Base-by-base conservation (phyloP, 2,113 vertebrate genomes). In the Clinocottus analis region DNA sequence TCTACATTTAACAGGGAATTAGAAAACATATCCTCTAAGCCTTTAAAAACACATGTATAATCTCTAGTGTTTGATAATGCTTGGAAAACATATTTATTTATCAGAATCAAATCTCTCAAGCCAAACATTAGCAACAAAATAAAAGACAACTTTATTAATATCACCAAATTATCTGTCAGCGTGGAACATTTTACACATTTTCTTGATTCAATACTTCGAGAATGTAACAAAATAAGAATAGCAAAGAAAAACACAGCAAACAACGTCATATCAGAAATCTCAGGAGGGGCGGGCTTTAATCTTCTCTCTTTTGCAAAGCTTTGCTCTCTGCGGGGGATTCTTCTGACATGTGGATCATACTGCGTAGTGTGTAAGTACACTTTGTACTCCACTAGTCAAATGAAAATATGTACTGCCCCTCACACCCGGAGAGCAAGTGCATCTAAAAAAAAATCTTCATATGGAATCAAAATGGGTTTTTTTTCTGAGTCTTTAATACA, bases 1-100 rank as follows among this genome's bases (percentile, higher is more conserved):
- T 77, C 33, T 65, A 77, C 89, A 43, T 83, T 83, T 75, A 86
- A 79, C 13, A 69, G 62, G 66, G 59, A 84, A 77, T 85, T 76
- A 81, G 6, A 77, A 85, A 87, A 78, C 31, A 23, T 65, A 75
- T 72, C 69, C 45, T 13, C 58, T 81, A 77, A 91, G 75, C 79
- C 47, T 80, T 75, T 33, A 64, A 75, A 78, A 85, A 80, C 47
- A 29, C 47, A 82, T 82, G 72, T 74, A 17, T 85, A 85, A 82
- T 91, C 82, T 69, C 56, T 27, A 79, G 45, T 29, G 61, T 66
- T 82, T 77, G 64, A 84, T 51, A 64, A 72, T 11, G 27, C 59
- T 72, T 47, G 55, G 35, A 59, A 65, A 80, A 71, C 45, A 73
- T 56, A 68, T 77, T 80, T 61, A 35, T 55, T 69, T 60, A 51